phyloP scores from a whole-genome alignment of 2,797 vertebrate genomes.

The Coranthus polyacanthus region DNA sequence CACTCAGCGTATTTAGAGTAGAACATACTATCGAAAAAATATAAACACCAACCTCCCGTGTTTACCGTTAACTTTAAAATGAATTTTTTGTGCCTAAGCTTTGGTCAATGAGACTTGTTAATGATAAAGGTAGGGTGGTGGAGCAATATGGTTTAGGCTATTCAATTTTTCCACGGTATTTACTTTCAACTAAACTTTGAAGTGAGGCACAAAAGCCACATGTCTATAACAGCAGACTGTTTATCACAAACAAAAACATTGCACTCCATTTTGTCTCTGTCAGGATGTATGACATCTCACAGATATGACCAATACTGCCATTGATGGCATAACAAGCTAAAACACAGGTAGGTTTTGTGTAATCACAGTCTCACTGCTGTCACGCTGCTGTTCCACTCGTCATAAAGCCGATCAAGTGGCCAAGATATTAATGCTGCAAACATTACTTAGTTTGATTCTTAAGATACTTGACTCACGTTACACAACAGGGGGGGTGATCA shows the following conservation, averaged over 20 bases:
- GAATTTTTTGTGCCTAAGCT: no score
- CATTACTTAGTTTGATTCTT: neutral
- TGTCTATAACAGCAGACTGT: constrained; percentile 6
- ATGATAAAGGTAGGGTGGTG: no score
- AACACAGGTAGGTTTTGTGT: constrained; percentile 3
- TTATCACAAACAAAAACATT: constrained; percentile 45
- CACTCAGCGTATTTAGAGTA: no score
- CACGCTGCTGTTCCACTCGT: no score
- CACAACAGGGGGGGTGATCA: no score
- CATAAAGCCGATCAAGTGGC: no score
- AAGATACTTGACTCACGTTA: neutral
- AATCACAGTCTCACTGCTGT: neutral
- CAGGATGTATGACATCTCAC: constrained; percentile 11
- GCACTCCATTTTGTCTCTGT: constrained; percentile 25
- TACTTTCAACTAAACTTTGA: constrained; percentile 26
- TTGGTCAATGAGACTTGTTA: no score
- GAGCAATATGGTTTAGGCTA: no score
- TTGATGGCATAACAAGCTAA: neutral
- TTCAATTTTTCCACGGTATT: constrained; percentile 37
- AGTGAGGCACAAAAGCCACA: constrained; percentile 22
- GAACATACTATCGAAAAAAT: no score
- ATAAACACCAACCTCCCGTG: no score
- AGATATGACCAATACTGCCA: constrained; percentile 4
- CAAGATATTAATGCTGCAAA: no score
- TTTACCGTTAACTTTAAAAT: no score